Conservation (phyloP, 2,797 vertebrate species). For the Oryzias dopingdopingensis region DNA sequence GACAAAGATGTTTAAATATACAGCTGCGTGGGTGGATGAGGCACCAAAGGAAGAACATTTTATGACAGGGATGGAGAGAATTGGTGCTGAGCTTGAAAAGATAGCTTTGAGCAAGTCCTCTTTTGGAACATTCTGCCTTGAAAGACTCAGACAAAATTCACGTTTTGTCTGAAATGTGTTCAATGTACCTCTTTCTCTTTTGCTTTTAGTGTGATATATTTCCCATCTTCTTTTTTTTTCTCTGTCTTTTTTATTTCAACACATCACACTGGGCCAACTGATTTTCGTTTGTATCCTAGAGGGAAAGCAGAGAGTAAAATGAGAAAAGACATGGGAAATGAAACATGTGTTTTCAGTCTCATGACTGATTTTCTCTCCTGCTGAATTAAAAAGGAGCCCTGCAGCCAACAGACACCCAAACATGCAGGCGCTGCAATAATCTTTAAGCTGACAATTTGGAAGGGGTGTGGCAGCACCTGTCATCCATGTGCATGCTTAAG, state of each 20-base stretch:
- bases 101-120: constrained; percentile 25
- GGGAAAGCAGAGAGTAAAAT: constrained; percentile 43
- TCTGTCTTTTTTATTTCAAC: constrained; percentile 46
- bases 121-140: constrained; percentile 37
- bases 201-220: no score
- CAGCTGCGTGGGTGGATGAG: constrained; percentile 51
- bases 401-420: constrained; percentile 52
- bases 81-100: constrained; percentile 1
- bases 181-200: constrained; percentile 7
- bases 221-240: constrained; percentile 15
- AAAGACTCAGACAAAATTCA: not conserved
- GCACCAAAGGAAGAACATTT: constrained; percentile 28
- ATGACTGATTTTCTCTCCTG: constrained; percentile 46
- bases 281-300: constrained; percentile 49
- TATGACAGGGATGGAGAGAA: constrained; percentile 25
- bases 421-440: constrained; percentile 32
- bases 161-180: constrained; percentile 2
- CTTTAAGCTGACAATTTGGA: constrained; percentile 21
- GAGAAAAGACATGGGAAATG: constrained; percentile 38
- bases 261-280: constrained; percentile 49
- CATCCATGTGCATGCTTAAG: constrained; percentile 10
- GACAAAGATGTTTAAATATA: constrained; percentile 45
- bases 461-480: constrained; percentile 38
- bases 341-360: constrained; percentile 67
- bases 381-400: constrained; percentile 58